These are phyloP conservation scores for Chascanopsetta lugubris DNA, from an alignment of 2,113 vertebrate genomes.

Conservation along the genomic window DNA sequence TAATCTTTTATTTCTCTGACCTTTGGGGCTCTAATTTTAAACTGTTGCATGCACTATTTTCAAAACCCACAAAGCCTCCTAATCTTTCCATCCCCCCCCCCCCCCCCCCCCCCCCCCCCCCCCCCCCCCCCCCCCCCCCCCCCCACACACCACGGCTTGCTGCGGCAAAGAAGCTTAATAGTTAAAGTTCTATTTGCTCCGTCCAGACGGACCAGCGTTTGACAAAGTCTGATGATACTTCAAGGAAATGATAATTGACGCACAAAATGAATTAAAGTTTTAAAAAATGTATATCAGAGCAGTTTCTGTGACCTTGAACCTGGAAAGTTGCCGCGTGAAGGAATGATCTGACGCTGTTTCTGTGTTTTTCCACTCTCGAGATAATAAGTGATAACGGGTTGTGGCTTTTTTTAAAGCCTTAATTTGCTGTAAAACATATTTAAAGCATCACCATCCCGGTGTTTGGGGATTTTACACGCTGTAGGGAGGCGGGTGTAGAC, in stretches of 20 bases:
- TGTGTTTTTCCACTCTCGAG: constrained; percentile 12
- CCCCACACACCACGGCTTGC: constrained; percentile 44
- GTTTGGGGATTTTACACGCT: constrained; percentile 3
- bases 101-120: too few relatives aligned
- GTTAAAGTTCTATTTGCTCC: constrained; percentile 52
- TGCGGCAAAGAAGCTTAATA: constrained; percentile 70
- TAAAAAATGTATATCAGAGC: constrained; percentile 26
- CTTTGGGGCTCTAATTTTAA: neutral
- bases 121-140: too few relatives aligned
- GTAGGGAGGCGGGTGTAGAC: constrained; percentile 36
- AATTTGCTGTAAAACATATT: constrained; percentile 30
- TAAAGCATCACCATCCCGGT: constrained; percentile 12
- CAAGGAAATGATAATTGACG: constrained; percentile 23
- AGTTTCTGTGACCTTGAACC: neutral
- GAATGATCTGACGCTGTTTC: constrained; percentile 7
- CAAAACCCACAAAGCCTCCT: constrained; percentile 43
- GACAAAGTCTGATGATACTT: constrained; percentile 32
- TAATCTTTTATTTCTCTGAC: constrained; percentile 5
- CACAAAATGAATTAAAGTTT: constrained; percentile 10
- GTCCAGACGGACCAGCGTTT: constrained; percentile 56
- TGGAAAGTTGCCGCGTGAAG: neutral
- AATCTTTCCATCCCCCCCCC: too few relatives aligned
- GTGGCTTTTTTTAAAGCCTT: neutral
- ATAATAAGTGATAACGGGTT: constrained; percentile 35
- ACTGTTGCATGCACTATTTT: constrained; percentile 19